Evolutionary conservation across 2,888 invertebrate species (phyloP), one percentile per base, ranked within the genome.

Genomic region (Aphelenchoides bicaudatus): DNA sequence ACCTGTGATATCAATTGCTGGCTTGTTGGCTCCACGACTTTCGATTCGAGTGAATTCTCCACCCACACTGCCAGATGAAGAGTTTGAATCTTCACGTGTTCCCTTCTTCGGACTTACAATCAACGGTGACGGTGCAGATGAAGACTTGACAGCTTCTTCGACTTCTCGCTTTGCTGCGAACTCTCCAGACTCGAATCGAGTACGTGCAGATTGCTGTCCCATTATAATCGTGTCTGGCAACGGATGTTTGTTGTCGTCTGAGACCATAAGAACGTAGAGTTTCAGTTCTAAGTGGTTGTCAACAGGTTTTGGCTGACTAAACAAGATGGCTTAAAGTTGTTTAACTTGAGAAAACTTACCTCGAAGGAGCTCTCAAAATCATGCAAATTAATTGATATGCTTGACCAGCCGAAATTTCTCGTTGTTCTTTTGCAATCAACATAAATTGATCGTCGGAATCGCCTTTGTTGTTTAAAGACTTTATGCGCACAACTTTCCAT

Each of bases 401-500:
- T 5, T 54, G 31, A 19, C 28, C 50, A n/a, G n/a, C n/a, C 29
- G 47, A 49, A 10, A 46, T 10, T n/a, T 51, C 37, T n/a, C 39
- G 19, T 10, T 30, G 37, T 8, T 58, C 58, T n/a, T 51, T 61
- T 21, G 67, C 65, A 13, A 68, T 63, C 8, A 71, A 53, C 67
- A 70, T 70, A 52, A 56, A 71, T 25, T 70, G 67, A 38, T 65
- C 56, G 28, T 38, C 56, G 25, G 37, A 31, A 30, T 16, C 25
- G 19, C 10, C 19, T 8, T 25, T 8, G 29, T 31, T 28, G 28
- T 67, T 66, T n/a, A n/a, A n/a, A n/a, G n/a, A n/a, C 61, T 66
- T 67, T 86, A 87, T 87, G 50, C 84, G 82, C 30, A 87, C 82
- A 0, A 86, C 85, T 59, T 84, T 85, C 85, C 88, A 86, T 34